Evolutionary conservation across 2,797 vertebrate species (phyloP), one percentile per base, ranked within the genome.

Genomic region (Cercopithecus mitis): DNA sequence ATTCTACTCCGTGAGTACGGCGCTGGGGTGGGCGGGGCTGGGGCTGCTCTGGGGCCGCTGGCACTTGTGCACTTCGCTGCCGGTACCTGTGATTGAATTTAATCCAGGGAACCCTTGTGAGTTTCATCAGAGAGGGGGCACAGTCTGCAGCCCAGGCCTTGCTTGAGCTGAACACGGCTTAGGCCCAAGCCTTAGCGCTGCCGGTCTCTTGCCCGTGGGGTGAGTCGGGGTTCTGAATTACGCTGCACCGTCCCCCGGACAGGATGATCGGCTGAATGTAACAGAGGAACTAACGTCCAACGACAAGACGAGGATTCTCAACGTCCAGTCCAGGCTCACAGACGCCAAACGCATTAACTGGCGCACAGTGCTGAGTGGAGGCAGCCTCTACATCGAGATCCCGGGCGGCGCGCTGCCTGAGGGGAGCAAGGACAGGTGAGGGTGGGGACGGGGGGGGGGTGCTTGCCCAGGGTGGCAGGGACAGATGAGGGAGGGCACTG

Each of bases 181-280:
- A 14, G 27, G 30, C 2, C 30, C 14, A 14, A 15, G 61, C 61
- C 14, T 33, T 15, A 33, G 61, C 30, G 61, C 61, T 33, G 14
- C 61, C 30, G 30, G 30, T 14, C 7, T 64, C 61, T 64, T 7
- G 14, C 58, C 13, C 2, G 27, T 61, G 30, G 58, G 27, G 27
- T 14, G 27, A 7, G 61, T 15, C 27, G 14, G 58, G 6, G 58
- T 64, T 64, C 30, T 64, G 61, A 64, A 33, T 64, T 33, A 30
- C 6, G 30, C 14, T 33, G 61, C 61, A 64, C 61, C 6, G 27
- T 33, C 14, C 1, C 13, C 0, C 0, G 86, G 57, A 0, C 83
- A 99, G 99, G 99, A 99, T 99, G 98, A 99, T 99, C 99, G 99
- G 98, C 99, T 99, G 99, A 99, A 99, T 98, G 99, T 99, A 99